Evolutionary conservation across 2,797 vertebrate species (phyloP).

Genomic region (Sebastes diploproa): DNA sequence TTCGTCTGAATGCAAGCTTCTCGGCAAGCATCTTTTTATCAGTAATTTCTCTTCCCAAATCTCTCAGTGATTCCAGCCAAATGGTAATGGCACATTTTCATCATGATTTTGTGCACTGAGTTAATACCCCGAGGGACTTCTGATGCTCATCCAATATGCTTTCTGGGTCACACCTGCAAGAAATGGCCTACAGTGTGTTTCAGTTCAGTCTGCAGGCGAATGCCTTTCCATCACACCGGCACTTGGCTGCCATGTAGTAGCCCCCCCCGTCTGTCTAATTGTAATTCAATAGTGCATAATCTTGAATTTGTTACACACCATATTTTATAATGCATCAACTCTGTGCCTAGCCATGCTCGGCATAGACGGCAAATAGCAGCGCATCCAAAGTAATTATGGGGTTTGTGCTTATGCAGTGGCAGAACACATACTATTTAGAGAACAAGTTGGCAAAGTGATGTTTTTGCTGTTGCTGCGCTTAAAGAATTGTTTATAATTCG

Average conservation of each 20-base stretch:
- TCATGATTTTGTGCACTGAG: slow-evolving; percentile 42
- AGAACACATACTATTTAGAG: slow-evolving; percentile 43
- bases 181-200: slow-evolving; percentile 40
- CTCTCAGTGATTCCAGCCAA: slow-evolving; percentile 39
- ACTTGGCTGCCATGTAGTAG: slow-evolving; percentile 43
- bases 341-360: slow-evolving; percentile 44
- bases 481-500: slow-evolving; percentile 41
- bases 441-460: slow-evolving; percentile 37
- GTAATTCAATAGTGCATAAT: slow-evolving; percentile 73
- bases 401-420: slow-evolving; percentile 47
- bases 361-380: slow-evolving; percentile 44
- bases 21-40: neutral
- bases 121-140: slow-evolving; percentile 38
- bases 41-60: slow-evolving; percentile 11
- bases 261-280: slow-evolving; percentile 65
- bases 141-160: slow-evolving; percentile 53
- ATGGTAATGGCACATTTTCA: slow-evolving; percentile 61
- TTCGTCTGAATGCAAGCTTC: neutral
- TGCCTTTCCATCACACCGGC: slow-evolving; percentile 38
- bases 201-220: slow-evolving; percentile 27
- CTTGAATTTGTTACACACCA: slow-evolving; percentile 73
- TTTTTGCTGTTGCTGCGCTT: slow-evolving; percentile 43
- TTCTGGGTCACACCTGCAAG: slow-evolving; percentile 73
- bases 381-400: slow-evolving; percentile 60
- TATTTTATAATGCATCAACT: slow-evolving; percentile 63